Evolutionary conservation across 1,140 invertebrate species (phyloP).

Genomic region (Schmidtea mediterranea): DNA sequence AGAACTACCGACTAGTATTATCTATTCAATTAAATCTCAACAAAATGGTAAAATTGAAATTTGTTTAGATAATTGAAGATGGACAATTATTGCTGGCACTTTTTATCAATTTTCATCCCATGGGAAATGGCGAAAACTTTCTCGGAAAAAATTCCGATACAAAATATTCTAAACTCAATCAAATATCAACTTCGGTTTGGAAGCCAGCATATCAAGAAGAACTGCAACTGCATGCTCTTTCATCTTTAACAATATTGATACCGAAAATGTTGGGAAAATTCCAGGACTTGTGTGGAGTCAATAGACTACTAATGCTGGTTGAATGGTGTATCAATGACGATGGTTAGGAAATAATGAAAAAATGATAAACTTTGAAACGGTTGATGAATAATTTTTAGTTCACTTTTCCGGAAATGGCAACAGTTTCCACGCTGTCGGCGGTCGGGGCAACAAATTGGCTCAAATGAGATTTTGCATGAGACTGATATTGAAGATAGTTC

Average conservation of each 20-base stretch:
- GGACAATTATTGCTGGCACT: slow-evolving; percentile 22
- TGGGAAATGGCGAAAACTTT: not conserved
- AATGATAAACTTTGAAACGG: no score
- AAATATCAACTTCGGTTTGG: slow-evolving; percentile 14
- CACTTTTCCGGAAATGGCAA: slow-evolving; percentile 25
- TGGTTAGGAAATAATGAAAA: no score
- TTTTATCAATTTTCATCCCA: slow-evolving; percentile 19
- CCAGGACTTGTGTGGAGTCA: no score
- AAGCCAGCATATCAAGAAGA: slow-evolving; percentile 26
- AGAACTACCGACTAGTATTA: no score
- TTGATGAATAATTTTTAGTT: no score
- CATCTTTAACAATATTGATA: slow-evolving; percentile 18
- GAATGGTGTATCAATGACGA: no score
- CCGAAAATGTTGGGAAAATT: slow-evolving; percentile 24
- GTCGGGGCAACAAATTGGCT: slow-evolving; percentile 23
- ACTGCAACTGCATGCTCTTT: slow-evolving; percentile 23
- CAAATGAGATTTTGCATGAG: slow-evolving; percentile 24
- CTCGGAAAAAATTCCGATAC: not conserved
- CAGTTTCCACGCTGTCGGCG: slow-evolving; percentile 22
- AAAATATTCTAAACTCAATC: not conserved
- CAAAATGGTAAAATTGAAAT: not conserved
- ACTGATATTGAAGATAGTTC: slow-evolving; percentile 19
- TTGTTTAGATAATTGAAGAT: slow-evolving; percentile 19
- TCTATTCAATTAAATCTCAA: not conserved
- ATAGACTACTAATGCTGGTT: no score